Base-by-base conservation (phyloP, 2,888 invertebrate species). In the Rotaria macrura region DNA sequence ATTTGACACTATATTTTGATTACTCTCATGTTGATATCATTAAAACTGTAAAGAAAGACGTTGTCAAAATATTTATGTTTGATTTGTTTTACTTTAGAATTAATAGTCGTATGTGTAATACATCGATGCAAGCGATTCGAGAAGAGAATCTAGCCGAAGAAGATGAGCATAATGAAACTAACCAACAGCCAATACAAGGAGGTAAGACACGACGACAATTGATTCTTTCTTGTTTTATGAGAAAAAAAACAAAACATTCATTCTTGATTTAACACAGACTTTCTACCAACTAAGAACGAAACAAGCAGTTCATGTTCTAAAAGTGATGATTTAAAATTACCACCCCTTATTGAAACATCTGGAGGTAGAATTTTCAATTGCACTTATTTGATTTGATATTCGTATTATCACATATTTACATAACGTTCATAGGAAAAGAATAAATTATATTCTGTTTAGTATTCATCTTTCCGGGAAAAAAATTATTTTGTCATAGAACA, bases 81-180 rank as follows among this genome's bases (percentile, higher is more conserved):
- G 47, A 47, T 55, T n/a, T n/a, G 12, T 23, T 54, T 83, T 40
- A 47, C 9, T 38, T 10, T 74, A 87, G 84, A 47, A 29, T 85
- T 49, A 85, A 85, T 38, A 85, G 85, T 40, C 85, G 84, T 38
- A 74, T 84, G 20, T 85, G 85, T 14, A 43, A 43, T 43, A 0
- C 43, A 79, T 9, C 79, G 14, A 79, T 79, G 79, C 40, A 40
- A 79, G 40, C 5, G 10, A 79, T 79, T n/a, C 43, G 43, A 79
- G 79, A 79, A 79, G 79, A 79, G 43, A 43, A 43, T 43, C 79
- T 43, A 40, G 17, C 20, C n/a, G 43, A 25, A 25, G 43, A 79
- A 43, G 49, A 49, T 47, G 9, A 79, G 25, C 74, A 79, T 43
- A 12, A 65, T 23, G 7, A 40, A 25, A 0, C 1, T 2, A 20